These are phyloP conservation scores for Darevskia mixta DNA, from an alignment of 2,797 vertebrate genomes.

Conservation along the genomic window DNA sequence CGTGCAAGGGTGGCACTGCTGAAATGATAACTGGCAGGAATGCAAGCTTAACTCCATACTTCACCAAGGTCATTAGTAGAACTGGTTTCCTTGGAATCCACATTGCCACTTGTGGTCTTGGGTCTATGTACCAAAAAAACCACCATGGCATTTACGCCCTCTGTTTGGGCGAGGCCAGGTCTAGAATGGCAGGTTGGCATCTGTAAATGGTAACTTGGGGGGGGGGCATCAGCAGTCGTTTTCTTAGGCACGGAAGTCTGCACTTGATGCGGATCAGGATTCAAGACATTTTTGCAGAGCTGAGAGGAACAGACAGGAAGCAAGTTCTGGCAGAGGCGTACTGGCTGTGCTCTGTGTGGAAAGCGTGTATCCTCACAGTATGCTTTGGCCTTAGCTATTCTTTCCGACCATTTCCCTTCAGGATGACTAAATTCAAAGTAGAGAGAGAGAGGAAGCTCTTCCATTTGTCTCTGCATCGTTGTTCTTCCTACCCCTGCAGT, in stretches of 20 bases:
- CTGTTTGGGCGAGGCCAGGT: conserved; percentile 23
- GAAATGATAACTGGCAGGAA: background rate
- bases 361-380: background rate
- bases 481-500: conserved; percentile 50
- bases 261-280: background rate
- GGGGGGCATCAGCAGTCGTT: background rate
- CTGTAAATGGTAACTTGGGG: background rate
- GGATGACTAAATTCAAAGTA: conserved; percentile 54
- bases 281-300: background rate
- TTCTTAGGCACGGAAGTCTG: conserved; percentile 4
- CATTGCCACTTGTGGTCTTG: conserved; percentile 18
- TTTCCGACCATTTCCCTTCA: background rate
- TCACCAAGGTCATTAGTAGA: conserved; percentile 27
- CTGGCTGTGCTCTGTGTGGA: conserved; percentile 18
- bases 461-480: conserved; percentile 42
- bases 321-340: background rate
- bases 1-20: background rate
- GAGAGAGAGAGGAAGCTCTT: conserved; percentile 58
- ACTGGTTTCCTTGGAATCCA: conserved; percentile 29
- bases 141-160: conserved; percentile 29
- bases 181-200: background rate
- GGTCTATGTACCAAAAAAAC: background rate
- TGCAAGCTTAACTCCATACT: conserved; percentile 17
- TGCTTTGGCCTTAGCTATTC: conserved; percentile 15
- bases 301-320: background rate